Conservation (phyloP, 2,888 invertebrate genomes). For the Tetragonisca angustula region DNA sequence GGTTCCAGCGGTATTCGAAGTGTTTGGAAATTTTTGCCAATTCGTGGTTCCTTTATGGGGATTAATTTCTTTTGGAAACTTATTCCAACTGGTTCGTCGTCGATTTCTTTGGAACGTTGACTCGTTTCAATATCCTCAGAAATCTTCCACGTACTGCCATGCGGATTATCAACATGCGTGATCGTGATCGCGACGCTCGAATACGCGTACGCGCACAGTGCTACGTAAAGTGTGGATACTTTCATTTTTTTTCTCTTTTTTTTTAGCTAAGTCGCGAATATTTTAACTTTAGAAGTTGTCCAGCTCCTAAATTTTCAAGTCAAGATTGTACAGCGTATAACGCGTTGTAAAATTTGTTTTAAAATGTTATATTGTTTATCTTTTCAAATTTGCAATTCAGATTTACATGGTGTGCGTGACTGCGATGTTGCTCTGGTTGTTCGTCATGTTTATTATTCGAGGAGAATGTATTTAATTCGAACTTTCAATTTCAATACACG, state of each 20-base stretch:
- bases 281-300: neutral
- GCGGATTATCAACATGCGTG: neutral
- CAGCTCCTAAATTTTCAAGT: neutral
- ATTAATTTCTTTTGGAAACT: conserved; percentile 52
- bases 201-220: conserved; percentile 53
- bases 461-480: too few species aligned
- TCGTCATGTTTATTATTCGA: too few species aligned
- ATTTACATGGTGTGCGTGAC: neutral
- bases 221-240: conserved; percentile 26
- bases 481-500: neutral
- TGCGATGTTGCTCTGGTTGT: too few species aligned
- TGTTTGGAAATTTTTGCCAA: neutral
- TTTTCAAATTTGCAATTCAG: neutral
- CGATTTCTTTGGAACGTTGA: neutral
- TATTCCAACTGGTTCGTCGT: neutral
- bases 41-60: conserved; percentile 35
- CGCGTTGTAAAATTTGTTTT: too few species aligned
- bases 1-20: conserved; percentile 75
- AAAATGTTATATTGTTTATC: too few species aligned
- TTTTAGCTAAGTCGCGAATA: neutral
- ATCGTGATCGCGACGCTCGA: neutral
- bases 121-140: neutral
- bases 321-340: too few species aligned
- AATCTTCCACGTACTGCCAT: neutral
- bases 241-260: conserved; percentile 50